Base-by-base conservation (phyloP, 2,113 vertebrate species). In the Coturnix japonica region DNA sequence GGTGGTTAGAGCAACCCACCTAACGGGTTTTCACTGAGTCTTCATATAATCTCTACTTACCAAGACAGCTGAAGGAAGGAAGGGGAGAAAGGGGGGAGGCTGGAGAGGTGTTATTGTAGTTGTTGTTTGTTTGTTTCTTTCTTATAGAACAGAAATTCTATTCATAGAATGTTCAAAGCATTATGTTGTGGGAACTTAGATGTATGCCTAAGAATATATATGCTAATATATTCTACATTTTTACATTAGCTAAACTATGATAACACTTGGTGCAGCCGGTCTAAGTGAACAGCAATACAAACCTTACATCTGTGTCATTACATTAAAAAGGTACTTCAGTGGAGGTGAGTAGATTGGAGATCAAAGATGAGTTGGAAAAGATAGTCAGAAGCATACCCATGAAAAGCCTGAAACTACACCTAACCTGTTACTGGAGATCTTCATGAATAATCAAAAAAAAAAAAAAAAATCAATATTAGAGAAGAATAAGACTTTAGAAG, bases 141-240 rank as follows among this genome's bases (percentile, higher is more conserved):
- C 21, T 11, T 65, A 1, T 21, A 13, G 14, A 41, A 0, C 3
- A 63, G 21, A 35, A 47, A n/a, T 66, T 87, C 28, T 19, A 2
- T 41, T 20, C 5, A 7, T 59, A 14, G 10, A 41, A 2, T 20
- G 1, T 17, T 73, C 20, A 51, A 25, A 57, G 4, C 2, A 2
- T 2, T 0, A 0, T 16, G 2, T 11, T 41, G 2, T 31, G n/a
- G 5, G 11, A 85, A 61, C 7, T 65, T n/a, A 44, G 17, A 61
- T 5, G n/a, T 46, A 30, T 3, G 61, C 5, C 5, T 59, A 12
- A 14, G 5, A 91, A 37, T 44, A 3, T 4, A 15, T 67, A 21
- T 14, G 2, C 2, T 12, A 44, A 35, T 49, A 37, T 23, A 43
- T 30, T 80, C 5, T 6, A 60, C 12, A 44, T 41, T 21, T 88